These are phyloP conservation scores for Rhagoletis pomonella DNA, from an alignment of 1,140 invertebrate species.

Conservation along the genomic window DNA sequence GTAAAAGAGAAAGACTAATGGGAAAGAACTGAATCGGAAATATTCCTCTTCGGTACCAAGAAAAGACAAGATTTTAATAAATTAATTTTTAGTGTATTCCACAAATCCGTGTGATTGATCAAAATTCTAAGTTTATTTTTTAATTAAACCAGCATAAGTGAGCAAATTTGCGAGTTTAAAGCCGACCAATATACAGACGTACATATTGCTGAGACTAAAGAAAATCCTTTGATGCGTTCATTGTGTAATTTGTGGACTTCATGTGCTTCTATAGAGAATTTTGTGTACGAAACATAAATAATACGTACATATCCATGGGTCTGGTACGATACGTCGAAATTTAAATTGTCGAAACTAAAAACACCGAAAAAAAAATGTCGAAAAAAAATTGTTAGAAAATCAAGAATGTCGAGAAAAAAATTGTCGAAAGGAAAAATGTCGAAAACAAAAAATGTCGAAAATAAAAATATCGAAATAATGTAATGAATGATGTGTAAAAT, in stretches of 20 bases:
- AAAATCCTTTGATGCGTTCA: neutral
- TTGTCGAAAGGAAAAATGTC: too few relatives aligned
- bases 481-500: too few relatives aligned
- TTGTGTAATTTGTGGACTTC: constrained; percentile 4
- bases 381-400: too few relatives aligned
- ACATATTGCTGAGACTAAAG: neutral
- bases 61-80: constrained; percentile 18
- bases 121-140: neutral
- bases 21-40: constrained; percentile 28
- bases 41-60: neutral
- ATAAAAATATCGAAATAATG: too few relatives aligned
- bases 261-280: neutral
- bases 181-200: neutral
- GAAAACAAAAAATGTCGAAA: too few relatives aligned
- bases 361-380: too few relatives aligned
- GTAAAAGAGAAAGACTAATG: constrained; percentile 42
- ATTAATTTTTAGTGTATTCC: neutral
- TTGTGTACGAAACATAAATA: neutral
- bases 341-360: too few relatives aligned
- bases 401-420: too few relatives aligned
- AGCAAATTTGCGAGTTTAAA: neutral
- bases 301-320: too few relatives aligned
- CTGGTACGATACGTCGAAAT: too few relatives aligned
- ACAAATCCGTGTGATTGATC: neutral
- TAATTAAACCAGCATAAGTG: neutral